These are phyloP conservation scores for Nemurella pictetii DNA, from an alignment of 2,888 invertebrate species.

Conservation along the genomic window DNA sequence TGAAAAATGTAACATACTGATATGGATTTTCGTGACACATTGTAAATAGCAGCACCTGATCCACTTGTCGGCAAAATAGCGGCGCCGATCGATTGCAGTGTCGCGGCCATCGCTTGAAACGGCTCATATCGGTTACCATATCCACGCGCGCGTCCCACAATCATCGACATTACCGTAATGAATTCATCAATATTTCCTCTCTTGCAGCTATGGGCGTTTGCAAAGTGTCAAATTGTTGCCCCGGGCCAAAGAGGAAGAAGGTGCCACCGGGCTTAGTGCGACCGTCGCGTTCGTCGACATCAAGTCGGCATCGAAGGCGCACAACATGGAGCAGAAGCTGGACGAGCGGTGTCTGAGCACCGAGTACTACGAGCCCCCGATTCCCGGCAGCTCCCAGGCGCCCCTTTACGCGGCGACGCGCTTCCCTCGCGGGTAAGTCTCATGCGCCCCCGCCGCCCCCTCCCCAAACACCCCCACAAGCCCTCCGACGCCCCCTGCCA, in stretches of 20 bases:
- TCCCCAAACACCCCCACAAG: not conserved
- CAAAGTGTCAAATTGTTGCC: constrained; percentile 94
- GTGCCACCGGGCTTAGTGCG: constrained; percentile 74
- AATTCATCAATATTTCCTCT: not conserved
- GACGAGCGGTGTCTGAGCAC: constrained; percentile 86
- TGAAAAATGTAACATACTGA: not conserved
- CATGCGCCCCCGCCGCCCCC: constrained; percentile 3
- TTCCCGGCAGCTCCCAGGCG: constrained; percentile 59
- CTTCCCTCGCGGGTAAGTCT: constrained; percentile 62
- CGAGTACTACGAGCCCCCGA: constrained; percentile 87
- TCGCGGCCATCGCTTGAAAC: too few relatives aligned
- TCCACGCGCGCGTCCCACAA: too few relatives aligned
- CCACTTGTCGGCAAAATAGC: not conserved
- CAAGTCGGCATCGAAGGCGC: constrained; percentile 92
- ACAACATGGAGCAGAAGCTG: constrained; percentile 83
- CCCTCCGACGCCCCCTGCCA: not conserved
- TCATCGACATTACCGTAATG: not conserved
- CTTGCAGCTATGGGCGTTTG: constrained; percentile 90
- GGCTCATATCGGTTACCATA: too few relatives aligned
- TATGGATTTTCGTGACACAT: not conserved
- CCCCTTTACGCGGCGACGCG: constrained; percentile 58
- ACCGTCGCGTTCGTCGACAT: constrained; percentile 96
- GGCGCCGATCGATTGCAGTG: not conserved
- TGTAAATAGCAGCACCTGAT: not conserved
- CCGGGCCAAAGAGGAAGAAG: constrained; percentile 56